These are phyloP conservation scores for Numenius phaeopus DNA, from an alignment of 2,797 vertebrate genomes.

Conservation along the genomic window DNA sequence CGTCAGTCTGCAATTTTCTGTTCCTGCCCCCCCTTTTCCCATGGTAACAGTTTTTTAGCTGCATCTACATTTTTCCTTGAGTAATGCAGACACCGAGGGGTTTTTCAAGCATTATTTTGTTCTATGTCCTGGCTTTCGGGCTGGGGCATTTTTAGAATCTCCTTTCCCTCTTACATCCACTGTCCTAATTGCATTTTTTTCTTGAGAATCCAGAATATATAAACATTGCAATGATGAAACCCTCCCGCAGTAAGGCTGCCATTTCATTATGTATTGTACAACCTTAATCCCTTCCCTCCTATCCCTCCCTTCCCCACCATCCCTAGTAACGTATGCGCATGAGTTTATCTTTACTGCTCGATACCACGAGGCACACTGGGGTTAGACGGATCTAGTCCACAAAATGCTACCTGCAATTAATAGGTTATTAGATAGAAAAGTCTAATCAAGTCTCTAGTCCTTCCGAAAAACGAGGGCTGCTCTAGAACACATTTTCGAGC, in stretches of 20 bases:
- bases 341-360: background rate
- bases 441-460: background rate
- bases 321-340: background rate
- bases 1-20: background rate
- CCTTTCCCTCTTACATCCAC: background rate
- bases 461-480: background rate
- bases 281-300: background rate
- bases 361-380: background rate
- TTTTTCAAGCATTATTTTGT: background rate
- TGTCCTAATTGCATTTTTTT: background rate
- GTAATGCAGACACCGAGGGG: background rate
- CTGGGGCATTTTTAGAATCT: background rate
- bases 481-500: too few relatives aligned
- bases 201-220: background rate
- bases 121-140: background rate
- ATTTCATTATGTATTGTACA: background rate
- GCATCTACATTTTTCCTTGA: background rate
- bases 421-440: background rate
- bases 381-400: background rate
- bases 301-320: background rate
- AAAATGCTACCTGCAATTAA: background rate
- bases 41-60: background rate
- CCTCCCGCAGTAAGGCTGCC: background rate
- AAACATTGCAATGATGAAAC: background rate
- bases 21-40: background rate